Conservation (phyloP, 2,888 invertebrate genomes). For the Steinernema carpocapsae region DNA sequence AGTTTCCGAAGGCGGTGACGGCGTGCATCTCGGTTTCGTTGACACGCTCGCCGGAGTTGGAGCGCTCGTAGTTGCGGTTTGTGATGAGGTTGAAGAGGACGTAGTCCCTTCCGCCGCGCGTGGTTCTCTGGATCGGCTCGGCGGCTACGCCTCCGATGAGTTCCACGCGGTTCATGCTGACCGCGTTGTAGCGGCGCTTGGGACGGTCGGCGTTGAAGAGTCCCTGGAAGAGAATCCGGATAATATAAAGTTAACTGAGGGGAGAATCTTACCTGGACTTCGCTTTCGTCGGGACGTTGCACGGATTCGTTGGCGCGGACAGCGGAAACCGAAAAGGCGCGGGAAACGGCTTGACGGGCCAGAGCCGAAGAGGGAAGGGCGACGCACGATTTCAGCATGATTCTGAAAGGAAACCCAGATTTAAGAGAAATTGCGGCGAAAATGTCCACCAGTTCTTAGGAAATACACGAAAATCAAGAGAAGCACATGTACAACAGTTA, state of each 20-base stretch:
- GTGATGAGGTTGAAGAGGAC: slow-evolving; percentile 58
- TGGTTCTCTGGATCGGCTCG: slow-evolving; percentile 48
- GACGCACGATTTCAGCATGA: slow-evolving; percentile 17
- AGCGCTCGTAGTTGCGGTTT: slow-evolving; percentile 40
- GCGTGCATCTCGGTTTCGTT: slow-evolving; percentile 46
- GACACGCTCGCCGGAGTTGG: slow-evolving; percentile 28
- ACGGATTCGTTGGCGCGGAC: slow-evolving; percentile 4
- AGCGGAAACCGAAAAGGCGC: slow-evolving; percentile 9
- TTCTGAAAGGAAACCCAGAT: too few species aligned
- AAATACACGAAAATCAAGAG: too few species aligned
- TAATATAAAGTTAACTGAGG: neutral
- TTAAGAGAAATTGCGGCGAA: too few species aligned
- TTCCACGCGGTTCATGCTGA: slow-evolving; percentile 59
- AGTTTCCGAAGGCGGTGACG: slow-evolving; percentile 54
- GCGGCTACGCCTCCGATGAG: slow-evolving; percentile 60
- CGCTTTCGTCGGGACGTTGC: slow-evolving; percentile 22
- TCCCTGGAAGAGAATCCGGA: neutral
- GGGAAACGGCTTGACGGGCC: neutral
- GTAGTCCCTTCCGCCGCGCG: slow-evolving; percentile 52
- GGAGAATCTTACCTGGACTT: slow-evolving; percentile 21
- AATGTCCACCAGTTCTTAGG: too few species aligned
- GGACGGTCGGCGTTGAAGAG: slow-evolving; percentile 36
- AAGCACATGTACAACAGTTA: too few species aligned
- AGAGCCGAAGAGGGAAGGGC: neutral
- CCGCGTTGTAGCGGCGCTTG: slow-evolving; percentile 33